Base-by-base conservation (phyloP, 1,140 invertebrate species). In the Drosophila azteca region DNA sequence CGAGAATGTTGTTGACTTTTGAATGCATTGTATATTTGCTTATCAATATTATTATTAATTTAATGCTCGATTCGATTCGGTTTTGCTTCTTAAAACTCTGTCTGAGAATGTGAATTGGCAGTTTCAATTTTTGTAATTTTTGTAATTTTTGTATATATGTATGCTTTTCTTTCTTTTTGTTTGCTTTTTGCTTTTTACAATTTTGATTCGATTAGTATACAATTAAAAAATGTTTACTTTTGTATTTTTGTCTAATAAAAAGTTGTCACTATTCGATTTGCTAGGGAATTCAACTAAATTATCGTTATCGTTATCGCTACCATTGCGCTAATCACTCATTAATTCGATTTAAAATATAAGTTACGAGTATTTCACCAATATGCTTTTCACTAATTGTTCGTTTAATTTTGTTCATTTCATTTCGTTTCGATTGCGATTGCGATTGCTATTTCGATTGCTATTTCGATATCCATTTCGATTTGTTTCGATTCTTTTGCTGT, bases 31-130 rank as follows among this genome's bases (percentile, higher is more conserved):
- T 58, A 79, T 60, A 65, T 70, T 61, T 45, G 68, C 68, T 63
- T 72, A 72, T 53, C 61, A 58, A 50, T 65, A 57, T 61, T 75
- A 57, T 61, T 75, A 50, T 53, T 44, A 8, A 58, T 43, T 67
- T 55, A 52, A 20, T 54, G 58, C 61, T 57, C 39, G 24, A 49
- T 57, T 65, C 51, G 44, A 49, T 57, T 65, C 51, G 44, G 26
- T 49, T 81, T 55, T 39, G 63, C 59, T 72, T 63, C 53, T 54
- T 61, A 67, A 78, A 68, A 52, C 63, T 78, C 77, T 77, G 57
- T 78, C 82, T 87, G 82, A 82, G 83, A 87, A 87, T 78, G 78
- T 82, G 78, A 87, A 87, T 85, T 87, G 82, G 82, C 81, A 85
- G 81, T 85, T 81, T 87, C 74, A 87, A 80, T 24, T 24, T 82